Base-by-base conservation (phyloP, 2,113 vertebrate species). In the Austrofundulus limnaeus region DNA sequence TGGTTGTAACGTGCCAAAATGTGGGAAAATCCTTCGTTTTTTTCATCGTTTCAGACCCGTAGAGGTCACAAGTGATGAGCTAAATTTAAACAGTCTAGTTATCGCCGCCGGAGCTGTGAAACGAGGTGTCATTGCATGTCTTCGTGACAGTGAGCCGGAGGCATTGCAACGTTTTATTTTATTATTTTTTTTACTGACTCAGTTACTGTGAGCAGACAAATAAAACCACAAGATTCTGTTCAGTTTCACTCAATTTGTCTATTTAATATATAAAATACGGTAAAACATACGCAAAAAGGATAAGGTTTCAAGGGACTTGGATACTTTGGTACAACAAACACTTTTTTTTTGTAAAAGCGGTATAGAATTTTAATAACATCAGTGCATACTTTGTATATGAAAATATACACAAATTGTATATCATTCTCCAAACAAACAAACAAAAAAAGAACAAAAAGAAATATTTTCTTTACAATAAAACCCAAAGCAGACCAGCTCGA, bases 301-400 rank as follows among this genome's bases (percentile, higher is more conserved):
- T 81, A 91, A 92, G 90, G 90, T 89, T 90, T 92, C 92, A 94
- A 94, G 94, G 92, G 93, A 93, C 93, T 94, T 94, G 91, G 93
- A 95, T 94, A 92, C 94, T 95, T 94, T 94, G 94, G 94, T 95
- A 94, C 95, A 93, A 94, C 94, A 94, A 94, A 94, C 94, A 93
- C 92, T 93, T 92, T 93, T 3, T n/a, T 53, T 94, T 94, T 95
- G 94, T 94, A 93, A 95, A 96, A 96, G 94, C 90, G 93, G 94
- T 94, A 95, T 93, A 94, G 93, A 94, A 92, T 93, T 94, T 94
- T 92, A 94, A 92, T 93, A 94, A 95, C 94, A 95, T 96, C 94
- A 96, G 95, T 96, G 94, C 95, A 95, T 95, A 96, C 94, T 94
- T 94, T 95, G 93, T 92, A 94, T 95, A 96, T 93, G 95, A 96